phyloP scores from a whole-genome alignment of 2,113 vertebrate species.

The Eulemur macaco region DNA sequence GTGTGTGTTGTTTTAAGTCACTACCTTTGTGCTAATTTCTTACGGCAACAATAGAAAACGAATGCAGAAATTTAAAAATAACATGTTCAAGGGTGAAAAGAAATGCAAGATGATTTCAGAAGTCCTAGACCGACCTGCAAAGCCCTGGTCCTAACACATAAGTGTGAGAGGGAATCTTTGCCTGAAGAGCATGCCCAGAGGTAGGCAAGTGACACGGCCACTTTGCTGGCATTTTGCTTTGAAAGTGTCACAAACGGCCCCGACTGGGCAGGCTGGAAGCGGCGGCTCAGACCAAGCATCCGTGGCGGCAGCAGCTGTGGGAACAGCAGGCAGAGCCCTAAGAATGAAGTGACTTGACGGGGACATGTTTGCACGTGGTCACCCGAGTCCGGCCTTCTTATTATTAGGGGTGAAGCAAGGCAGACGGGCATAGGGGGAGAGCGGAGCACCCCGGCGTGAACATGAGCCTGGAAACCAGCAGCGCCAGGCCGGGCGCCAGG shows the following conservation, averaged over 20 bases:
- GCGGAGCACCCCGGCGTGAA: not conserved
- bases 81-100: not conserved
- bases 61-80: not conserved
- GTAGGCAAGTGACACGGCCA: not conserved
- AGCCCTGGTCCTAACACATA: not conserved
- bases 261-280: not conserved
- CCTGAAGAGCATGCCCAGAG: not conserved
- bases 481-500: accelerated
- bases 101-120: not conserved
- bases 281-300: conserved; percentile 12
- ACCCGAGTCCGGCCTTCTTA: not conserved
- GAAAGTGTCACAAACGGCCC: not conserved
- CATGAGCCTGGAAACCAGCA: not conserved
- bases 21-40: not conserved
- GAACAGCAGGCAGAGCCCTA: conserved; percentile 59
- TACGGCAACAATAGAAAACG: not conserved
- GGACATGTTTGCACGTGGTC: conserved; percentile 38
- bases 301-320: conserved; percentile 30
- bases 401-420: not conserved
- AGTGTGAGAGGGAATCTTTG: not conserved
- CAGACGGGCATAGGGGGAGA: not conserved
- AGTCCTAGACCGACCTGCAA: not conserved
- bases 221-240: not conserved
- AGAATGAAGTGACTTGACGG: not conserved
- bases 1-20: not conserved